Base-by-base conservation (phyloP, 2,113 vertebrate species). In the Syngnathus scovelli region DNA sequence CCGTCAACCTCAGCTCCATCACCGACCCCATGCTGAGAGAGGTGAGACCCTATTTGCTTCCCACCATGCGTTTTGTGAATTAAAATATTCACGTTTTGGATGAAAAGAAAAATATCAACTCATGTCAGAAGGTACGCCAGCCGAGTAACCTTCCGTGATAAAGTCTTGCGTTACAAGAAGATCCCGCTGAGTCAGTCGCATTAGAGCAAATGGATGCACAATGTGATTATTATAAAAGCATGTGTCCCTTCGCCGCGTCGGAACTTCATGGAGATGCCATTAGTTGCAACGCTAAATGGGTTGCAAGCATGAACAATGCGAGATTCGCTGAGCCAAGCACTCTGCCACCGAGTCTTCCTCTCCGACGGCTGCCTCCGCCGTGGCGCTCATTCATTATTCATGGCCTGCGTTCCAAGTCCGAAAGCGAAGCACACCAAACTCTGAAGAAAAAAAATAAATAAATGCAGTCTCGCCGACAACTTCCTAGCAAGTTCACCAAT, bases 1-100 rank as follows among this genome's bases (percentile, higher is more conserved):
- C 95, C 2, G 93, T 98, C 83, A 95, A 95, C 90, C 90, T 99
- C 78, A 96, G 89, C 87, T 94, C 94, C 69, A 95, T 99, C 91
- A 90, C 68, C 0, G 97, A 99, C 82, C 93, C 94, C 4, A 51
- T 98, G 66, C 80, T 98, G 71, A 90, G 95, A 91, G 97, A 99
- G 94, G 97, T 99, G 87, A 92, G 92, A 3, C 5, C 12, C 54
- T 23, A 15, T 15, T 56, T 27, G 5, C 5, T 5, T 12, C 10
- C 51, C n/a, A 11, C n/a, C 27, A 33, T 33, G 27, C 3, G 27
- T 33, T 33, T 33, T 33, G 27, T 33, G 3, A 33, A 33, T 33
- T 33, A 33, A 33, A 33, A 33, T 33, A 33, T 33, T 33, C 27
- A 33, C 27, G 27, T 33, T 33, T 33, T 33, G 27, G 2, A 33